Conservation (phyloP, 2,797 vertebrate species). For the Anabas testudineus region DNA sequence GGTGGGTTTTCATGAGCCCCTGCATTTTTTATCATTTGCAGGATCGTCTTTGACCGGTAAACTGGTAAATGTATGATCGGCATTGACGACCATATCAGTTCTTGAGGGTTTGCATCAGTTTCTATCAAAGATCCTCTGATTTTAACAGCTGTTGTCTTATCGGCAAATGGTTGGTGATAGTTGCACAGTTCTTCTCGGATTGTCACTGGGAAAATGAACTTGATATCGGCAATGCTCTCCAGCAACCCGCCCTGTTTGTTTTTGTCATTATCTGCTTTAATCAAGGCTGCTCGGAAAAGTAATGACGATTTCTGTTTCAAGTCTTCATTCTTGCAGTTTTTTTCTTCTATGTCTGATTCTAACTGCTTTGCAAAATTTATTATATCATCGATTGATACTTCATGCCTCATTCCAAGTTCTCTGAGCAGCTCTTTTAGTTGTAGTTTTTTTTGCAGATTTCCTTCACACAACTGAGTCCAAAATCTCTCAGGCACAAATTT, state of each 20-base stretch:
- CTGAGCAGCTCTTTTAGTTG: slow-evolving; percentile 10
- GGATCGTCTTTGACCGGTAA: accelerated
- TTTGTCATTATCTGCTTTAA: accelerated
- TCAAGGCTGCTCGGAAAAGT: slow-evolving; percentile 48
- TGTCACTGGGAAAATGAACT: slow-evolving; percentile 78
- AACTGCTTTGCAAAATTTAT: slow-evolving; percentile 72
- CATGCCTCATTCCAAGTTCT: slow-evolving; percentile 79
- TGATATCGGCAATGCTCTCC: slow-evolving; percentile 68
- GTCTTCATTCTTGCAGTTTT: not conserved
- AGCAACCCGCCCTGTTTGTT: slow-evolving; percentile 30
- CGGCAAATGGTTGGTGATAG: slow-evolving; percentile 71
- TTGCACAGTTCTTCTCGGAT: slow-evolving; percentile 60
- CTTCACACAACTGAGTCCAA: slow-evolving; percentile 54
- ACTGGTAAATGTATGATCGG: slow-evolving; percentile 69
- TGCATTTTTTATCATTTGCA: slow-evolving; percentile 41
- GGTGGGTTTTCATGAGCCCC: slow-evolving; percentile 75
- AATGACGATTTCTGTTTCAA: slow-evolving; percentile 65
- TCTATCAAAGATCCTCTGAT: slow-evolving; percentile 80
- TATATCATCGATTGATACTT: slow-evolving; percentile 73
- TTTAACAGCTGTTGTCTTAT: slow-evolving; percentile 56
- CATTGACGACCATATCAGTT: slow-evolving; percentile 82
- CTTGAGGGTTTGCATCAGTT: slow-evolving; percentile 29
- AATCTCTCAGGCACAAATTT: slow-evolving; percentile 77
- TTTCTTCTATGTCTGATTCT: slow-evolving; percentile 69
- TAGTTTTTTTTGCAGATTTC: accelerated